Evolutionary conservation across 2,797 vertebrate species (phyloP), one percentile per base, ranked within the genome.

Genomic region (Choloepus didactylus): DNA sequence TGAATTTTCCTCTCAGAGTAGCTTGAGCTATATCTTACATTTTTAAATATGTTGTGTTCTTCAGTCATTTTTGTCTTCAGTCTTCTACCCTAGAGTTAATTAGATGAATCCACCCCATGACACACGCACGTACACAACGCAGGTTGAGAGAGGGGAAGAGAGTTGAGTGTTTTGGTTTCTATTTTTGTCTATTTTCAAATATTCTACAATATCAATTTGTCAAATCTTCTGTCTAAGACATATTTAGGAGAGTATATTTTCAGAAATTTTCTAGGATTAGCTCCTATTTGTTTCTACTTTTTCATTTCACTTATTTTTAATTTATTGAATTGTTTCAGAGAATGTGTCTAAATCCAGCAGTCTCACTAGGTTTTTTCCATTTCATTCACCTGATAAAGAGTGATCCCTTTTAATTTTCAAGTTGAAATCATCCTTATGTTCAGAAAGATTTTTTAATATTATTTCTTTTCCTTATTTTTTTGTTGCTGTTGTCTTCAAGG

Each of bases 251-350:
- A 80, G 6, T 66, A 38, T 12, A 18, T 64, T 79, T 85, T 84
- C 90, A 64, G 56, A 84, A 19, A 3, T 60, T 46, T 84, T 76
- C 25, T 44, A 44, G 41, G 41, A 44, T 44, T 44, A 44, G 41
- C 41, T 44, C 41, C 41, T 44, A 44, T 6, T 44, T 80, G 5
- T 16, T 84, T 54, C 67, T 41, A 75, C 5, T 77, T 85, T 79
- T 85, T 59, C 44, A 69, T 83, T 83, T 54, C 51, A 54, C 16
- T 54, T 72, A 93, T 64, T 85, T 92, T 79, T 73, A 85, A 44
- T 44, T 44, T 44, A 72, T 64, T 80, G 64, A 93, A 66, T 80
- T 86, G 70, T 31, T 79, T 93, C 64, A 56, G 7, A 66, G 41
- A 49, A 25, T 46, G 66, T 25, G 31, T 23, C 31, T 72, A 80